phyloP scores from a whole-genome alignment of 2,113 vertebrate species.

The Fulmarus glacialis region DNA sequence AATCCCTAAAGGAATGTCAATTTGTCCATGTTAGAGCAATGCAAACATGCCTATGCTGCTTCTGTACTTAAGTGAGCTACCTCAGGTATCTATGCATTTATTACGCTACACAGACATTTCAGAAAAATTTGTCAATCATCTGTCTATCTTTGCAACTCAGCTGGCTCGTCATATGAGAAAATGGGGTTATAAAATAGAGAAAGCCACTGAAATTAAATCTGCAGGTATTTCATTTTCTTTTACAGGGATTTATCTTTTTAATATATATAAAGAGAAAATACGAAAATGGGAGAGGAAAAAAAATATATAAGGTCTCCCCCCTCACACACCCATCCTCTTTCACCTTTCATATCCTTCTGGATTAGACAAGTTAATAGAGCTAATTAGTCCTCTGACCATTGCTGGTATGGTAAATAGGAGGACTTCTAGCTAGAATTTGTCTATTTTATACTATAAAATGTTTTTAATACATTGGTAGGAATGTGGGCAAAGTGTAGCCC shows the following conservation, averaged over 20 bases:
- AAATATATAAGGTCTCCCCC: neutral
- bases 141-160: neutral
- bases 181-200: constrained; percentile 46
- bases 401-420: neutral
- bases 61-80: neutral
- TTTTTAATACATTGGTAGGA: neutral
- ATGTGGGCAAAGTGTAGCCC: neutral
- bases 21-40: neutral
- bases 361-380: neutral
- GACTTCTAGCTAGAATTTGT: neutral
- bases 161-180: constrained; percentile 31
- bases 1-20: neutral
- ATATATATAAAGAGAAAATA: neutral
- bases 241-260: neutral
- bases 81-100: neutral
- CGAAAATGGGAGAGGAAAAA: neutral
- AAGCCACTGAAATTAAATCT: constrained; percentile 57
- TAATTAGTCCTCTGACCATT: neutral
- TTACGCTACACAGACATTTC: neutral
- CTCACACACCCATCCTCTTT: neutral
- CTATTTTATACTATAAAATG: neutral
- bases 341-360: neutral
- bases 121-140: neutral
- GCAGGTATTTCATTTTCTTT: constrained; percentile 51
- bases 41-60: neutral